A percentile compares a stretch with the other conserved stretches of the same genome.
Evolutionary conservation across 53 echinoderm and acorn worm species (phyloP).

Genomic region (Mesocentrotus franciscanus): DNA sequence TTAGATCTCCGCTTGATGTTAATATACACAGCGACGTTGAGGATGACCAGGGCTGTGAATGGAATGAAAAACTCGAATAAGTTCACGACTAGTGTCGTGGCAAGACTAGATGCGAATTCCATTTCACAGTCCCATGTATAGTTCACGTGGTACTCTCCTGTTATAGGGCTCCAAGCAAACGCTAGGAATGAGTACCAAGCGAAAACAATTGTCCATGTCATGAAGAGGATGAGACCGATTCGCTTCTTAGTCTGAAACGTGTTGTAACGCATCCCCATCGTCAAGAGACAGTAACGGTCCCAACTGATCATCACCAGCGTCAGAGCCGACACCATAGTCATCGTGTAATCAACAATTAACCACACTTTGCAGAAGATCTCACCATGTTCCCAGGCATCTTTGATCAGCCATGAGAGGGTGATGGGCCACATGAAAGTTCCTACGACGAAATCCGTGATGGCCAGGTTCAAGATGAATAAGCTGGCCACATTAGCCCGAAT

Average conservation of each 20-base stretch:
- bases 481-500: slow-evolving; percentile 70
- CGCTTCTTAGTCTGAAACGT: slow-evolving; percentile 61
- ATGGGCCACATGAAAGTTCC: slow-evolving; percentile 71
- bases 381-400: slow-evolving; percentile 73
- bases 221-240: neutral
- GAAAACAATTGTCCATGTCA: neutral
- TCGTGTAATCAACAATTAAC: slow-evolving; percentile 76
- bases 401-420: slow-evolving; percentile 71
- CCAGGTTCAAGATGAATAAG: slow-evolving; percentile 79
- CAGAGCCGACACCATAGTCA: slow-evolving; percentile 69
- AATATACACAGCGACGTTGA: slow-evolving; percentile 69
- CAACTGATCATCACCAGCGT: slow-evolving; percentile 80
- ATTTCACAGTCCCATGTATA: slow-evolving; percentile 70
- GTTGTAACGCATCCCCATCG: slow-evolving; percentile 43
- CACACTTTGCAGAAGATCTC: slow-evolving; percentile 85
- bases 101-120: slow-evolving; percentile 55
- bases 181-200: slow-evolving; percentile 51
- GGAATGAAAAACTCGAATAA: slow-evolving; percentile 76
- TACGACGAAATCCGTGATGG: slow-evolving; percentile 72
- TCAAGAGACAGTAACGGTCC: slow-evolving; percentile 69
- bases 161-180: slow-evolving; percentile 65
- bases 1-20: slow-evolving; percentile 67
- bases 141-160: slow-evolving; percentile 65
- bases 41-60: slow-evolving; percentile 59
- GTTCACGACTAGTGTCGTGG: slow-evolving; percentile 43